phyloP scores from a whole-genome alignment of 2,888 invertebrate genomes.

The Eumacrocentrus americanus region DNA sequence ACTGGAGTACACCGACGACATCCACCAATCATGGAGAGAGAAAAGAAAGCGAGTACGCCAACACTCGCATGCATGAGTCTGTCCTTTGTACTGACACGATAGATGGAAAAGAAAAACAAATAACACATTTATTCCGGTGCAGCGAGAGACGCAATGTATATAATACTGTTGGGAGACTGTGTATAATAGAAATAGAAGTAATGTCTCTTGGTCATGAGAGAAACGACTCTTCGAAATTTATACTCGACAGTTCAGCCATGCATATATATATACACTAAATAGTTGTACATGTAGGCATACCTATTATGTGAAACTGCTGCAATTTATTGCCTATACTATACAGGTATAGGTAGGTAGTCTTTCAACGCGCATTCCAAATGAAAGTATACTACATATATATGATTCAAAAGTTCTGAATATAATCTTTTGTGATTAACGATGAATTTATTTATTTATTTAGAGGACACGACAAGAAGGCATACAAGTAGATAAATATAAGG shows the following conservation, averaged over 20 bases:
- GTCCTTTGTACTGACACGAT: background rate
- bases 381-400: too few relatives aligned
- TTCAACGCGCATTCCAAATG: background rate
- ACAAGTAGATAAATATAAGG: background rate
- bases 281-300: too few relatives aligned
- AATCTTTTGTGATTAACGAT: background rate
- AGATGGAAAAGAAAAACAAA: background rate
- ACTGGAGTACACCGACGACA: too few relatives aligned
- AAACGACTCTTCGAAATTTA: too few relatives aligned
- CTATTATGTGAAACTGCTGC: background rate
- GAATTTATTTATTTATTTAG: background rate
- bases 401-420: too few relatives aligned
- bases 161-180: too few relatives aligned
- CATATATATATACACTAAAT: too few relatives aligned
- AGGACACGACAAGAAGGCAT: background rate
- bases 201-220: too few relatives aligned
- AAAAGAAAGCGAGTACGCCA: slow-evolving; percentile 25
- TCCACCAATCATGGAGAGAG: slow-evolving; percentile 22
- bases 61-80: background rate
- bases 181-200: too few relatives aligned
- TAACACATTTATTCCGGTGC: background rate
- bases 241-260: too few relatives aligned
- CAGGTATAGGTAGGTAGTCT: background rate
- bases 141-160: too few relatives aligned
- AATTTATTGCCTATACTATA: background rate